Base-by-base conservation (phyloP, 2,113 vertebrate genomes). In the Pao palembangensis region DNA sequence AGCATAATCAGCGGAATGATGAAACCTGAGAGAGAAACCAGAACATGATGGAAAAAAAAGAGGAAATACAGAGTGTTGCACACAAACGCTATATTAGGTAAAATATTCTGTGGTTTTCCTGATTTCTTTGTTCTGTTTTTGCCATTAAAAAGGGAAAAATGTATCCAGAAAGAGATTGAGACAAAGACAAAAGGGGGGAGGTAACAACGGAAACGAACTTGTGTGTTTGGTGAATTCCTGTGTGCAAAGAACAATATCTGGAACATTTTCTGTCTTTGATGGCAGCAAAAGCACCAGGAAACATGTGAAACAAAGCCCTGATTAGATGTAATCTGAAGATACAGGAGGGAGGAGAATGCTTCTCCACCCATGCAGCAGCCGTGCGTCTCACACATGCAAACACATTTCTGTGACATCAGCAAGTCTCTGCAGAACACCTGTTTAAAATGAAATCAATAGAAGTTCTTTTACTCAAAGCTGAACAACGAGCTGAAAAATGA, bases 1-100 rank as follows among this genome's bases (percentile, higher is more conserved):
- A 51, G 11, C 13, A 69, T 67, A 77, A 87, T 85, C 67, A 80
- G 67, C 12, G 51, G 50, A 69, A 65, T 52, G 54, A 28, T 19
- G 54, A 31, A 64, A 77, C 38, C 52, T 16, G 44, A 69, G 57
- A 51, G 43, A 31, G 52, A 42, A 19, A 50, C 6, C 34, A 54
- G 53, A 49, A 52, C 20, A 61, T 5, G 47, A 59, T n/a, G 21
- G 15, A 55, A 28, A 12, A 28, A 15, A 59, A 62, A 8, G 15
- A 16, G 12, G 13, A 23, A 28, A 55, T 1, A 20, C 42, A 42
- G 31, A 31, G 19, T 50, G 57, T 47, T 49, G 47, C 17, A 49
- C 47, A 49, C 18, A 49, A 49, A 49, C 16, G 3, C 25, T 25
- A 23, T 58, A 42, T 47, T 16, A 6, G 13, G 1, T 47, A 38